A percentile compares a stretch with the other conserved stretches of the same genome.
phyloP scores from a whole-genome alignment of 2,888 invertebrate species.

The Cancer borealis region DNA sequence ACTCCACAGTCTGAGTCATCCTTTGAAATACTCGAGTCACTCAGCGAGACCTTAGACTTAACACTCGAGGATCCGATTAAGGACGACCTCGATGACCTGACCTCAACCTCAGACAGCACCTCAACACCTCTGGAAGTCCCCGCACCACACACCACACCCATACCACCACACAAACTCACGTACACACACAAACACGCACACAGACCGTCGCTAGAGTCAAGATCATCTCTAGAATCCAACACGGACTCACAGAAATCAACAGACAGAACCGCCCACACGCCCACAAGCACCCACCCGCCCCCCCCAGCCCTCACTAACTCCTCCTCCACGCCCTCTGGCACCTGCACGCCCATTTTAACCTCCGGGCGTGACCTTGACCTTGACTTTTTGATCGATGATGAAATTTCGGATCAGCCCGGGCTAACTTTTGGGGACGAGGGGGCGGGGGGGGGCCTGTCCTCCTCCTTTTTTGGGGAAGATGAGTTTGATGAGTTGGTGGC shows the following conservation, averaged over 20 bases:
- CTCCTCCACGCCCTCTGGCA: slow-evolving; percentile 68
- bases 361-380: slow-evolving; percentile 74
- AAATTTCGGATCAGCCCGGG: slow-evolving; percentile 94
- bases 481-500: slow-evolving; percentile 62
- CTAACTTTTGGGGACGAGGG: slow-evolving; percentile 85
- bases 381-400: slow-evolving; percentile 92
- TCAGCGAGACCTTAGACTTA: slow-evolving; percentile 71
- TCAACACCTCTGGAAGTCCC: neutral
- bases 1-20: slow-evolving; percentile 76
- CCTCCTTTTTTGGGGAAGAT: slow-evolving; percentile 67
- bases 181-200: neutral
- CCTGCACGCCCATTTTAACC: slow-evolving; percentile 68
- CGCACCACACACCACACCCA: neutral
- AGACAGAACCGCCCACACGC: slow-evolving; percentile 3
- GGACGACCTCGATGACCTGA: slow-evolving; percentile 39
- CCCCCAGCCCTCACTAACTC: slow-evolving; percentile 47
- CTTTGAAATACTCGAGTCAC: slow-evolving; percentile 75
- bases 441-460: slow-evolving; percentile 51
- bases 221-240: slow-evolving; percentile 22
- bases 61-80: slow-evolving; percentile 41
- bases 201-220: neutral
- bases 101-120: neutral
- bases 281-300: neutral
- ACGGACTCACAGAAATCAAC: slow-evolving; percentile 57
- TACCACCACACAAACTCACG: neutral